A percentile compares a stretch with the other conserved stretches of the same genome.
Evolutionary conservation across 2,888 invertebrate species (phyloP).

Genomic region (Ypsolopha sequella): DNA sequence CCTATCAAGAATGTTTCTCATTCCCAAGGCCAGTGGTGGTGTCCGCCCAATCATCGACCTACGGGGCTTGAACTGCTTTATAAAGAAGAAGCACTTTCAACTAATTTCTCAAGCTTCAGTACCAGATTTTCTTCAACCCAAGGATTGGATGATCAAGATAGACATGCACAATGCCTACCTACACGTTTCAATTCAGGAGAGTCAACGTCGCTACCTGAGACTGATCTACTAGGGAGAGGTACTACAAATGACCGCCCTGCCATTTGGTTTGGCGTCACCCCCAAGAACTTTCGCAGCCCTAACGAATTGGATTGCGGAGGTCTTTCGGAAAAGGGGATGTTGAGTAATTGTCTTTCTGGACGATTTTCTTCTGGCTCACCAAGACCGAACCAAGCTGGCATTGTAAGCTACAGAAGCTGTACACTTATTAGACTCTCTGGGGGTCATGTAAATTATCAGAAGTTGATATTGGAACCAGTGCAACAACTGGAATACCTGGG

Average conservation of each 20-base stretch:
- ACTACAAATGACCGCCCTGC: background rate
- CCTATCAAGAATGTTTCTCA: constrained; percentile 13
- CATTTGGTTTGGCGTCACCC: background rate
- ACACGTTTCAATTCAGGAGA: background rate
- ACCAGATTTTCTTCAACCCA: constrained; percentile 11
- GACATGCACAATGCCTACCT: constrained; percentile 7
- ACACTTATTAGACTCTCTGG: constrained; percentile 7
- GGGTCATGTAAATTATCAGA: constrained; percentile 12
- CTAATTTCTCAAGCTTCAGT: constrained; percentile 12
- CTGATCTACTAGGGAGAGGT: background rate
- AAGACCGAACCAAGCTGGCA: constrained; percentile 5
- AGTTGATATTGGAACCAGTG: constrained; percentile 9
- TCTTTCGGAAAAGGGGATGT: constrained; percentile 6
- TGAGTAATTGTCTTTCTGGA: constrained; percentile 14
- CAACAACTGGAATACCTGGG: constrained; percentile 10
- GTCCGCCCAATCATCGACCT: constrained; percentile 16
- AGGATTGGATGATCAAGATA: constrained; percentile 4
- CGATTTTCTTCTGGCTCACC: constrained; percentile 14
- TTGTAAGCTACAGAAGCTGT: constrained; percentile 8
- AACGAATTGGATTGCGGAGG: constrained; percentile 12
- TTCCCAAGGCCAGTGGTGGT: constrained; percentile 14
- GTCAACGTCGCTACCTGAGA: background rate
- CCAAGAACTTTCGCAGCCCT: constrained; percentile 1
- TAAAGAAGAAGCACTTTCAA: constrained; percentile 11
- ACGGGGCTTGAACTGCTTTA: constrained; percentile 11